Percentiles rank a stretch among this genome's conserved stretches.
Evolutionary conservation across 2,888 invertebrate species (phyloP).

Genomic region (Limnephilus auricula): DNA sequence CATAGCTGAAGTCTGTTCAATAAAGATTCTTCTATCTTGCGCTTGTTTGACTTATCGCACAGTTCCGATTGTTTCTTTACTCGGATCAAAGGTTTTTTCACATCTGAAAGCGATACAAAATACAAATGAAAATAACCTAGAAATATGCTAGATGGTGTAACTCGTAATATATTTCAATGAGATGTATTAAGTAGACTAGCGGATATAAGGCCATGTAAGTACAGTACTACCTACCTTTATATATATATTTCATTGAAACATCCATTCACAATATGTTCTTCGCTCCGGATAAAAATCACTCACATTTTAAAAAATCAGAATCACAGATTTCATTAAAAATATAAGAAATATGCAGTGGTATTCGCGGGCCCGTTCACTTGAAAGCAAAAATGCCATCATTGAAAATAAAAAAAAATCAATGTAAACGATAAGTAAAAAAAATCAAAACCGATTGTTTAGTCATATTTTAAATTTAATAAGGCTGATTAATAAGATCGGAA

Average conservation of each 20-base stretch:
- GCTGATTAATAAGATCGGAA: constrained; percentile 24
- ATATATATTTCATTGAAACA: constrained; percentile 68
- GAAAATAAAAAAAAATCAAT: neutral
- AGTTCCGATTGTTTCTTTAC: constrained; percentile 51
- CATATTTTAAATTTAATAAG: neutral
- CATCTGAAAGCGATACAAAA: constrained; percentile 17
- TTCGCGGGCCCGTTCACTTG: constrained; percentile 26
- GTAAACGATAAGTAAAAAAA: constrained; percentile 2
- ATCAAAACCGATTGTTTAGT: neutral
- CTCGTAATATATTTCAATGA: constrained; percentile 11
- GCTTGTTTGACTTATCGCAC: neutral
- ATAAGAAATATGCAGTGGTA: constrained; percentile 30
- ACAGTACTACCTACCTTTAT: constrained; percentile 64
- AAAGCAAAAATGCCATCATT: neutral
- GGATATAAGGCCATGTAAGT: constrained; percentile 28
- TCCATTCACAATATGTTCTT: constrained; percentile 77
- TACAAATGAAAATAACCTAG: neutral
- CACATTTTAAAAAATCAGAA: constrained; percentile 41
- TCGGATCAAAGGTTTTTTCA: constrained; percentile 37
- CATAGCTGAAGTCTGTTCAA: constrained; percentile 51
- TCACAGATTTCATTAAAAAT: constrained; percentile 41
- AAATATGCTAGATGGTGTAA: neutral
- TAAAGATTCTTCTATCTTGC: constrained; percentile 15
- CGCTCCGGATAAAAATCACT: constrained; percentile 67
- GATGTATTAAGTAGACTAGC: constrained; percentile 14